Percentiles rank a stretch among this genome's conserved stretches.
These are phyloP conservation scores for Hyaena hyaena DNA, from an alignment of 2,113 vertebrate species.

Conservation along the genomic window DNA sequence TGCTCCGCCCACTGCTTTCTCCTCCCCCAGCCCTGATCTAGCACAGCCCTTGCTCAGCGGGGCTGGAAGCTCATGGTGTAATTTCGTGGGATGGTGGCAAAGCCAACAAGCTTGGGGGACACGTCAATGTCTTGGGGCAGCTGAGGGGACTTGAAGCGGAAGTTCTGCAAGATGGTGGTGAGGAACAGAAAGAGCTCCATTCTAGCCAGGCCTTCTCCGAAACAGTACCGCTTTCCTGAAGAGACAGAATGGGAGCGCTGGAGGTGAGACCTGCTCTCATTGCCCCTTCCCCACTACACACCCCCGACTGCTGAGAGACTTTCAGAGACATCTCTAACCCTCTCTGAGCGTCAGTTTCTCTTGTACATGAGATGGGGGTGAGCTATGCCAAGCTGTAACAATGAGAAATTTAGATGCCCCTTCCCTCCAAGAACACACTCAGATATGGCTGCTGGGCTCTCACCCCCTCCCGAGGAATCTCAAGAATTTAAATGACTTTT, in stretches of 20 bases:
- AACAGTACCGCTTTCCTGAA: slow-evolving; percentile 79
- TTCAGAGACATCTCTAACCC: too few species aligned
- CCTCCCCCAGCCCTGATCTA: not conserved
- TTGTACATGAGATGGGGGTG: not conserved
- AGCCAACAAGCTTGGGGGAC: slow-evolving; percentile 47
- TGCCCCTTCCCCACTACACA: fast-evolving
- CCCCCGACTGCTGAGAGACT: not conserved
- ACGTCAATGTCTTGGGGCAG: slow-evolving; percentile 59
- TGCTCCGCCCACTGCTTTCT: fast-evolving
- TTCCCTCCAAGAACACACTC: not conserved
- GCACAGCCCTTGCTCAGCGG: not conserved
- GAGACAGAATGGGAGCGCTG: not conserved
- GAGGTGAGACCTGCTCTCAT: not conserved
- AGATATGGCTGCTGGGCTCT: too few species aligned
- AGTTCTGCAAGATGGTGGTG: slow-evolving; percentile 78
- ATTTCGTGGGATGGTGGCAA: slow-evolving; percentile 55
- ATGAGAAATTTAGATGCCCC: not conserved
- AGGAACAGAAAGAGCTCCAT: slow-evolving; percentile 80
- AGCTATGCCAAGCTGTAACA: not conserved
- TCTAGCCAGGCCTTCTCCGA: slow-evolving; percentile 74
- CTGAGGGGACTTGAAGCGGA: slow-evolving; percentile 53
- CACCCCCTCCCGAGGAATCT: not conserved
- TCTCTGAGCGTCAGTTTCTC: not conserved
- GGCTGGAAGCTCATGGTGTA: slow-evolving; percentile 72
- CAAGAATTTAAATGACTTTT: not conserved